Percentiles rank a stretch among this genome's conserved stretches.
Conservation (phyloP, 2,113 vertebrate species). For the Urocolius indicus region DNA sequence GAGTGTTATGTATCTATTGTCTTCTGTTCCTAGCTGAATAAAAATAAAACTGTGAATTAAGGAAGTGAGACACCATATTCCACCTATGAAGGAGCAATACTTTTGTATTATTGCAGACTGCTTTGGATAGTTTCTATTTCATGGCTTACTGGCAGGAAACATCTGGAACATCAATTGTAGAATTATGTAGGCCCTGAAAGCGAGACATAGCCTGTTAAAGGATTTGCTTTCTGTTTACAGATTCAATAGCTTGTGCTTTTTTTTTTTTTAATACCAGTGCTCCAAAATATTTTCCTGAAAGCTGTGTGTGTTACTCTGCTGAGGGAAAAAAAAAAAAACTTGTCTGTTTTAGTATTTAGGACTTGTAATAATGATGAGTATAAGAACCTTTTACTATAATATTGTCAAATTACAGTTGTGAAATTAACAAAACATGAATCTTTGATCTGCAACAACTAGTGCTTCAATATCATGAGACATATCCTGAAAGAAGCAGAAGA, state of each 20-base stretch:
- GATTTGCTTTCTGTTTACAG: neutral
- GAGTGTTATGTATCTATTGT: neutral
- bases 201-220: neutral
- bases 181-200: neutral
- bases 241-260: neutral
- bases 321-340: neutral
- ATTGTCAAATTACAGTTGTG: neutral
- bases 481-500: neutral
- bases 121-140: neutral
- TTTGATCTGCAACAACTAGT: neutral
- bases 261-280: neutral
- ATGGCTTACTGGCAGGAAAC: neutral
- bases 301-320: neutral
- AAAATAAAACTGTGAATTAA: neutral
- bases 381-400: neutral
- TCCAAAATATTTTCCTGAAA: neutral
- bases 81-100: neutral
- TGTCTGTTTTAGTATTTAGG: neutral
- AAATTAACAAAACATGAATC: neutral
- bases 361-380: neutral
- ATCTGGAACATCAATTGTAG: neutral
- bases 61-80: neutral
- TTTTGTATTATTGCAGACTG: neutral
- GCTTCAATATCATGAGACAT: neutral
- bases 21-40: neutral